Percentiles rank a stretch among this genome's conserved stretches.
These are phyloP conservation scores for Miniopterus natalensis DNA, from an alignment of 2,113 vertebrate genomes.

Conservation along the genomic window DNA sequence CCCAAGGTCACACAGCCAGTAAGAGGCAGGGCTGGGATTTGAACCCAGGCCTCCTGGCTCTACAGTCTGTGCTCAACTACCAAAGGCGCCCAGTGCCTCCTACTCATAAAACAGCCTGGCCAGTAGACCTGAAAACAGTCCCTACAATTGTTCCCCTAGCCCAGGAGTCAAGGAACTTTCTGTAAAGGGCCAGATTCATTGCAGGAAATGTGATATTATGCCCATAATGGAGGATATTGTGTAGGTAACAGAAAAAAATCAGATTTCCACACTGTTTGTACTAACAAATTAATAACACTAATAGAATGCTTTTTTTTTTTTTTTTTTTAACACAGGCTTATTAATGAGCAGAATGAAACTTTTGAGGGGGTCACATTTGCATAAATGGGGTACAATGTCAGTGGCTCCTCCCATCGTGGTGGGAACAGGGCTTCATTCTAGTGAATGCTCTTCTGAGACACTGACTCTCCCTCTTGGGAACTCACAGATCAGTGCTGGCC, in stretches of 20 bases:
- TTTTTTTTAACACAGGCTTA: no score
- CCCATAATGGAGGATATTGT: neutral
- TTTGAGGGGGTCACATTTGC: no score
- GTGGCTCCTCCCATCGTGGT: rapidly evolving
- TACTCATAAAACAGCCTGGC: neutral
- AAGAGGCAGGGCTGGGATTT: neutral
- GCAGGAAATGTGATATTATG: neutral
- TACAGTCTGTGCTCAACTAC: neutral
- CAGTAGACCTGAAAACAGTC: rapidly evolving
- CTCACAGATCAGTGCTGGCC: rapidly evolving
- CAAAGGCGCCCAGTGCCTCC: neutral
- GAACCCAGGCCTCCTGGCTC: neutral
- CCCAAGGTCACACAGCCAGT: neutral
- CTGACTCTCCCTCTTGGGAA: rapidly evolving
- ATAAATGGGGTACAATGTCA: rapidly evolving
- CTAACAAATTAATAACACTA: neutral
- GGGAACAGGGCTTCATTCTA: rapidly evolving
- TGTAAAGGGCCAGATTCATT: neutral
- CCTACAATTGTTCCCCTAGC: neutral
- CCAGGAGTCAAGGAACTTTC: neutral
- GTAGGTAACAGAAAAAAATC: neutral
- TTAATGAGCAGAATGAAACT: neutral
- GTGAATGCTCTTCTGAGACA: neutral
- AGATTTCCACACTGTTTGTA: no score
- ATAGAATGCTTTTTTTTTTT: neutral